Conservation (phyloP, 1,140 invertebrate species). For the Atta colombica region DNA sequence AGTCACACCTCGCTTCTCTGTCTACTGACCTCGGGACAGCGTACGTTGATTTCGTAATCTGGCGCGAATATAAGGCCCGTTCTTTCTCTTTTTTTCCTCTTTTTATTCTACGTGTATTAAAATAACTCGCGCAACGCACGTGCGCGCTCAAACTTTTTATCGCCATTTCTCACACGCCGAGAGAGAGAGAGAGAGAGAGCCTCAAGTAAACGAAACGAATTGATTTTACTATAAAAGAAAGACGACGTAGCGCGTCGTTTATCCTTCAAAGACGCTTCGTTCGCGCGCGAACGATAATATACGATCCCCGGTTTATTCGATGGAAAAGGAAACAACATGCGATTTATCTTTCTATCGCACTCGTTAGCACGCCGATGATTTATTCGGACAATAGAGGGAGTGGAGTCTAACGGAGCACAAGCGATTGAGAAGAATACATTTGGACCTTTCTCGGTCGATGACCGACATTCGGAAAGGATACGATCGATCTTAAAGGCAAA, state of each 20-base stretch:
- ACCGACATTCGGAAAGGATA: slow-evolving; percentile 70
- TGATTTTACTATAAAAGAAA: slow-evolving; percentile 35
- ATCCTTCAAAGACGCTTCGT: slow-evolving; percentile 20
- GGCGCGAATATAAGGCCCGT: not conserved
- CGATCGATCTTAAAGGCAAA: slow-evolving; percentile 70
- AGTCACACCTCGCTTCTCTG: slow-evolving; percentile 61
- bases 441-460: slow-evolving; percentile 58
- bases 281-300: slow-evolving; percentile 3
- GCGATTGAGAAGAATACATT: slow-evolving; percentile 46
- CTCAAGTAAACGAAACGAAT: slow-evolving; percentile 20
- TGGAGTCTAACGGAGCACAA: slow-evolving; percentile 21
- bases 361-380: slow-evolving; percentile 55
- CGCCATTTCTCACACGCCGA: not conserved
- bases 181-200: not conserved
- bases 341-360: slow-evolving; percentile 50
- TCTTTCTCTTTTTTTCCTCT: not conserved
- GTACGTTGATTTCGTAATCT: slow-evolving; percentile 51
- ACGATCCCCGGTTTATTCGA: slow-evolving; percentile 23
- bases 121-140: slow-evolving; percentile 11
- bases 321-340: slow-evolving; percentile 4
- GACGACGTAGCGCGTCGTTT: slow-evolving; percentile 8
- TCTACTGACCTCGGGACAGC: slow-evolving; percentile 62
- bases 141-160: slow-evolving; percentile 22
- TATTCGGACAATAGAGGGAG: slow-evolving; percentile 48
- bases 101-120: not conserved